Evolutionary conservation across 1,140 invertebrate genomes (phyloP).

Genomic region (Tetramorium alpestre): DNA sequence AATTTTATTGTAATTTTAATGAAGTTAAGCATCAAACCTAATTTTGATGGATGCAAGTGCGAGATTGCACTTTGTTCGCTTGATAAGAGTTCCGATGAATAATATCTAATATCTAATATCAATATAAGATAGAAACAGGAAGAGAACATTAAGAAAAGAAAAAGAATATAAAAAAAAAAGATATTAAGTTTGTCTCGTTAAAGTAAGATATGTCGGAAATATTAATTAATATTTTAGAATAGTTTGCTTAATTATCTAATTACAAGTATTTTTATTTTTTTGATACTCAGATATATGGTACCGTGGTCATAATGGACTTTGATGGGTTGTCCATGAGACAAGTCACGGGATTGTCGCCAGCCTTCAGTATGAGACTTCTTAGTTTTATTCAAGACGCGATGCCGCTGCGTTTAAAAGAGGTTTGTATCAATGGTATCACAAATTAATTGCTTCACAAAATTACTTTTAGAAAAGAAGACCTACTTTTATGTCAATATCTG

Average conservation of each 20-base stretch:
- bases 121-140: neutral
- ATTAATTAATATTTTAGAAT: neutral
- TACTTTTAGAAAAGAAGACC: neutral
- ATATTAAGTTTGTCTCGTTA: neutral
- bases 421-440: conserved; percentile 24
- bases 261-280: neutral
- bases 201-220: neutral
- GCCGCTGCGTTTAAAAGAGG: conserved; percentile 94
- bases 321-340: conserved; percentile 91
- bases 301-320: conserved; percentile 93
- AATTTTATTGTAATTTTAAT: neutral
- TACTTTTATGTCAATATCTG: neutral
- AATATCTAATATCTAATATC: neutral
- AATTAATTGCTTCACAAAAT: neutral
- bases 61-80: neutral
- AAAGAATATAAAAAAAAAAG: no score
- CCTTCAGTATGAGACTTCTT: conserved; percentile 91
- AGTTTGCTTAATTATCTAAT: neutral
- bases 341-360: conserved; percentile 89
- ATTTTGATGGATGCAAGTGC: neutral
- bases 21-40: neutral
- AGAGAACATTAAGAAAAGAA: no score
- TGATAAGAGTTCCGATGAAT: neutral
- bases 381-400: conserved; percentile 95
- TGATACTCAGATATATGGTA: conserved; percentile 87